phyloP scores from a whole-genome alignment of 2,888 invertebrate genomes.

The Drosophila siamana region DNA sequence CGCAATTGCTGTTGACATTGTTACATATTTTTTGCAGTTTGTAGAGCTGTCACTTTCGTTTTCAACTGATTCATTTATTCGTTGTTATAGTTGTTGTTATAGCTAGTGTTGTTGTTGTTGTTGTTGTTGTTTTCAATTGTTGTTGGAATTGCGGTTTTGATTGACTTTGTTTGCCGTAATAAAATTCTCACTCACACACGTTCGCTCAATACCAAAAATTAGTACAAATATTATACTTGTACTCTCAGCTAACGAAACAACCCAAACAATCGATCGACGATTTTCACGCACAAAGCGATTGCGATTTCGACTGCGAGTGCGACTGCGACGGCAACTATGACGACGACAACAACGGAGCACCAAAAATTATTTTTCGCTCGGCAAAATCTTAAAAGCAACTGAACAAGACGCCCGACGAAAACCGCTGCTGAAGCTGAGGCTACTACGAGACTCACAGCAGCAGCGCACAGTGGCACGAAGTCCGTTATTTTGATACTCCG shows the following conservation, averaged over 20 bases:
- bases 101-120: slow-evolving; percentile 34
- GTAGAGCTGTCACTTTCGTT: slow-evolving; percentile 68
- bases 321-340: slow-evolving; percentile 39
- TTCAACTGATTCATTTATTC: slow-evolving; percentile 53
- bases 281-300: slow-evolving; percentile 50
- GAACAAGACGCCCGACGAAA: slow-evolving; percentile 71
- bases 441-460: slow-evolving; percentile 36
- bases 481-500: background rate
- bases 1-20: slow-evolving; percentile 71
- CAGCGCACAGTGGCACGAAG: slow-evolving; percentile 55
- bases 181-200: slow-evolving; percentile 32
- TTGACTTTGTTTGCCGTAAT: slow-evolving; percentile 47
- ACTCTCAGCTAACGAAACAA: slow-evolving; percentile 27
- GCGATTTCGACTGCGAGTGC: slow-evolving; percentile 43
- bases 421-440: slow-evolving; percentile 69
- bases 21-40: slow-evolving; percentile 56
- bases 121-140: slow-evolving; percentile 42
- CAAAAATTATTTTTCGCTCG: slow-evolving; percentile 76
- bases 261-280: slow-evolving; percentile 55
- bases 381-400: slow-evolving; percentile 83
- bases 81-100: slow-evolving; percentile 37
- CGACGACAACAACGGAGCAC: slow-evolving; percentile 49
- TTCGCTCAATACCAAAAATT: slow-evolving; percentile 27
- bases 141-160: slow-evolving; percentile 32
- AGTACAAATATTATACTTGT: slow-evolving; percentile 53